phyloP scores from a whole-genome alignment of 2,797 vertebrate species.

The Micromesistius poutassou region DNA sequence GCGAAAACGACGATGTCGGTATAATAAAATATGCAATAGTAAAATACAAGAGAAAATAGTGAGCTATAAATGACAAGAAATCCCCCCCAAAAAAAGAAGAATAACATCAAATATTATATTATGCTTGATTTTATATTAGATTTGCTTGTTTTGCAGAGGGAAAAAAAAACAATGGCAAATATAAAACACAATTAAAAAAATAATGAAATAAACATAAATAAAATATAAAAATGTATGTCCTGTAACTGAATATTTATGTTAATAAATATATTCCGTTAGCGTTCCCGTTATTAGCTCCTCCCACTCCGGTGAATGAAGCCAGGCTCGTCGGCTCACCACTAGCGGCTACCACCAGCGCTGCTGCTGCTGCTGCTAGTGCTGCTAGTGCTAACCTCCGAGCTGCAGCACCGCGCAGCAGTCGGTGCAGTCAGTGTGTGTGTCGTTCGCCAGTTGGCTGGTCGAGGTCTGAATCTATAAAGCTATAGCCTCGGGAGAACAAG shows the following conservation, averaged over 20 bases:
- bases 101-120: too few relatives aligned
- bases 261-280: not conserved
- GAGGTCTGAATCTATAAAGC: not conserved
- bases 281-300: not conserved
- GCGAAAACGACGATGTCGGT: not conserved
- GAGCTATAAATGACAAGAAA: not conserved
- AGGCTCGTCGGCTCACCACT: not conserved
- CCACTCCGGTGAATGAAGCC: not conserved
- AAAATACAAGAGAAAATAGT: not conserved
- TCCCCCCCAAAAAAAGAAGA: not conserved
- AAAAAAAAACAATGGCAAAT: not conserved
- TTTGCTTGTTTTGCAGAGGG: too few relatives aligned
- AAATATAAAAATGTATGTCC: not conserved
- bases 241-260: not conserved
- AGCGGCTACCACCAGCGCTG: too few relatives aligned
- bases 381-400: not conserved
- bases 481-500: not conserved
- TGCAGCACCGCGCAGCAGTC: not conserved
- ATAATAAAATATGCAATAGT: not conserved
- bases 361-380: not conserved
- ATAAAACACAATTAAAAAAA: not conserved
- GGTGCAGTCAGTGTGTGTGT: too few relatives aligned
- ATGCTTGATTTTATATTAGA: too few relatives aligned
- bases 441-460: not conserved
- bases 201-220: too few relatives aligned